phyloP scores from a whole-genome alignment of 2,888 invertebrate species.

The Clusia tigrina region DNA sequence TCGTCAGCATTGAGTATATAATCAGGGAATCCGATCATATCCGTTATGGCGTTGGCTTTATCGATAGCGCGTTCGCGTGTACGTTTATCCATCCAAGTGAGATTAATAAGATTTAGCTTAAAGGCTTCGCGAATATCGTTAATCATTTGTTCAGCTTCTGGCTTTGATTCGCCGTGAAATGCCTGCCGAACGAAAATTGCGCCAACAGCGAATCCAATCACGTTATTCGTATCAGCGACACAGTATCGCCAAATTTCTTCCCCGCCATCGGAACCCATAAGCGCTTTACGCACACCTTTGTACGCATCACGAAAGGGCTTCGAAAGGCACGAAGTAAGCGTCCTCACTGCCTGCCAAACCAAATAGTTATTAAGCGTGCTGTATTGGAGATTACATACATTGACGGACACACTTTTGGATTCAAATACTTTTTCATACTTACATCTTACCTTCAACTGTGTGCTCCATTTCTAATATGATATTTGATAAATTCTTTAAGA shows the following conservation, averaged over 20 bases:
- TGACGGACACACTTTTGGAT: no score
- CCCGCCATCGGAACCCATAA: constrained; percentile 88
- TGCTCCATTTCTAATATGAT: constrained; percentile 76
- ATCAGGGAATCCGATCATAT: constrained; percentile 97
- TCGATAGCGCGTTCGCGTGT: constrained; percentile 85
- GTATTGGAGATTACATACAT: no score
- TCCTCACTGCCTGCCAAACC: constrained; percentile 91
- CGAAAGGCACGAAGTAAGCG: constrained; percentile 83
- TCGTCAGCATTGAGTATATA: constrained; percentile 83
- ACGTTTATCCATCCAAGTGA: constrained; percentile 95
- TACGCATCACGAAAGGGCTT: constrained; percentile 88
- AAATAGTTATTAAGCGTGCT: constrained; percentile 91
- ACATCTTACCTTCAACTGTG: constrained; percentile 77
- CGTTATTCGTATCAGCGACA: constrained; percentile 88
- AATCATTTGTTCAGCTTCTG: constrained; percentile 87
- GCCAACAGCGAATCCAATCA: constrained; percentile 88
- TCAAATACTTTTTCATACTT: constrained; percentile 38
- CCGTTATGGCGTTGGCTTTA: constrained; percentile 93
- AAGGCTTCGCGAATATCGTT: constrained; percentile 88
- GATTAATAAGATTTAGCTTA: constrained; percentile 81
- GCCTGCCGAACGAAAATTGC: constrained; percentile 91
- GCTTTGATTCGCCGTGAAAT: constrained; percentile 82
- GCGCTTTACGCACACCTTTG: constrained; percentile 85
- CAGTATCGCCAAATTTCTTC: constrained; percentile 94
- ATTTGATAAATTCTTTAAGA: constrained; percentile 78